Evolutionary conservation across 2,113 vertebrate species (phyloP), one percentile per base, ranked within the genome.

Genomic region (Hystrix cristata): DNA sequence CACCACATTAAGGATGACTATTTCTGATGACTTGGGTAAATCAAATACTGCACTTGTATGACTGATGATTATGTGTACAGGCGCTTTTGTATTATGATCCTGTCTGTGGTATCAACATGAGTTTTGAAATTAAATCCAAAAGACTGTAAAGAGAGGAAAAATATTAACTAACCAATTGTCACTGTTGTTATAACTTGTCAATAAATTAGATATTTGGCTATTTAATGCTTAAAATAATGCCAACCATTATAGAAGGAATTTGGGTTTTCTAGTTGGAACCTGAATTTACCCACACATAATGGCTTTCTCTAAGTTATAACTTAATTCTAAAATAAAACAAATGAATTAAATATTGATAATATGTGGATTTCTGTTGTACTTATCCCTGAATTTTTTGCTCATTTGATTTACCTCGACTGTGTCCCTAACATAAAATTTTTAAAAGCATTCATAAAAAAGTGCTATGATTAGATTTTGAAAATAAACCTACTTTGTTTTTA

Each of bases 291-390:
- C 13, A 57, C 67, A 43, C 90, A 10, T 90, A 88, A 87, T 90
- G 5, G 76, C 89, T 95, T 91, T 85, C 38, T 57, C 83, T 79
- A 94, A 82, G 4, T 43, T 74, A 94, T 19, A 96, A 43, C 12
- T 82, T 53, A 83, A 43, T 64, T 51, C 78, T 83, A 93, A 94
- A 96, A 90, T 97, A 84, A 97, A 95, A 53, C 12, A 57, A 59
- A 82, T 43, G 21, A 85, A 88, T 69, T 60, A 48, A 82, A 48
- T 91, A 18, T 80, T 87, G 62, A 79, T 4, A 72, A 55, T 48
- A 53, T 74, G 7, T 91, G 21, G 7, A 65, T 59, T 69, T 78
- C 69, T 78, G 31, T 34, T 96, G 11, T 78, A 4, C 64, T 67
- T 96, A n/a, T 96, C 59, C 93, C 18, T 84, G 34, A 27, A 6